Conservation (phyloP, 2,797 vertebrate species). For the Brotula barbata region DNA sequence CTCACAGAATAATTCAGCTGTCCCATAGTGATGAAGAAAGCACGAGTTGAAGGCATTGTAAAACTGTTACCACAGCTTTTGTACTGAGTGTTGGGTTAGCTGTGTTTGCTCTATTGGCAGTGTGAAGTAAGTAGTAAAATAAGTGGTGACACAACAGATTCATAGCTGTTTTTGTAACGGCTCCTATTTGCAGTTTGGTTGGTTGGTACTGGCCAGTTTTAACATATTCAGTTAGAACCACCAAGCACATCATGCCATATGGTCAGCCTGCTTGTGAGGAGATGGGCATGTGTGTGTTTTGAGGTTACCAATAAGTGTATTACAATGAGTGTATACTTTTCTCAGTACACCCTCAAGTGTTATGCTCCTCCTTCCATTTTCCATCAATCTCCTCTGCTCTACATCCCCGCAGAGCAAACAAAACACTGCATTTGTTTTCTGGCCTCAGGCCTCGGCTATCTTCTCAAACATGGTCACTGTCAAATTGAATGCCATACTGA, state of each 20-base stretch:
- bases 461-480: constrained; percentile 28
- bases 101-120: neutral
- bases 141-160: neutral
- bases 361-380: constrained; percentile 16
- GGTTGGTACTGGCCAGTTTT: neutral
- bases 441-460: constrained; percentile 13
- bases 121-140: neutral
- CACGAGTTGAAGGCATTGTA: neutral
- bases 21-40: neutral
- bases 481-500: constrained; percentile 17
- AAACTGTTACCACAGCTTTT: neutral
- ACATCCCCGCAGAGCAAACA: constrained; percentile 3
- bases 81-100: neutral
- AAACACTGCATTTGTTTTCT: neutral
- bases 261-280: neutral
- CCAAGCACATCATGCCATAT: neutral
- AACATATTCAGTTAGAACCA: neutral
- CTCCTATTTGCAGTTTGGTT: constrained; percentile 4
- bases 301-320: too few species aligned
- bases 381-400: constrained; percentile 23
- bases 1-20: neutral
- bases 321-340: neutral
- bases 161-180: neutral
- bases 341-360: constrained; percentile 2
- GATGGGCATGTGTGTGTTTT: too few species aligned